Evolutionary conservation across 2,113 vertebrate species (phyloP).

Genomic region (Melanerpes aurifrons): DNA sequence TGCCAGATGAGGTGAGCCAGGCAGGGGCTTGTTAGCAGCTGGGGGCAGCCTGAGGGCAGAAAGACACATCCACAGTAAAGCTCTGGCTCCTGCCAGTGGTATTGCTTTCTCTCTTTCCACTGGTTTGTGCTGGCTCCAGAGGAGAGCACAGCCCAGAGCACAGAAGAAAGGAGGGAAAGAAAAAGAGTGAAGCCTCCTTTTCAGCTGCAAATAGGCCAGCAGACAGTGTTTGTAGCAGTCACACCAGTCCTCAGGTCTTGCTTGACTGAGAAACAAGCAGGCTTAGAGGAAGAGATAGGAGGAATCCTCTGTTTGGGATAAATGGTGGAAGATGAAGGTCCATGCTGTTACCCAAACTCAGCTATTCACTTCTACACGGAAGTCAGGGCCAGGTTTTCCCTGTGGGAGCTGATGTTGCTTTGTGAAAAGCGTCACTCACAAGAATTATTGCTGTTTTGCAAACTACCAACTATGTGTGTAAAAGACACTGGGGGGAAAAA

Average conservation of each 20-base stretch:
- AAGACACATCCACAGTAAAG: neutral
- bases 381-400: neutral
- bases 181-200: neutral
- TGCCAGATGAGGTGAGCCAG: neutral
- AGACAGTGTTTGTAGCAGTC: neutral
- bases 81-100: neutral
- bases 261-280: neutral
- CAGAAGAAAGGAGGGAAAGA: neutral
- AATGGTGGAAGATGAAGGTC: neutral
- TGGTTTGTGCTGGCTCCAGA: neutral
- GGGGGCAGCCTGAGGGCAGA: neutral
- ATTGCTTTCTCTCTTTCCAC: neutral
- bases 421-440: neutral
- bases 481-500: neutral
- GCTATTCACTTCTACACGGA: neutral
- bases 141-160: neutral
- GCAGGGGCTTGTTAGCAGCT: neutral
- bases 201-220: neutral
- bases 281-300: neutral
- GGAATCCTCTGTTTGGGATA: neutral
- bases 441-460: neutral
- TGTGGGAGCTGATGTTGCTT: neutral
- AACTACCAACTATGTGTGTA: neutral
- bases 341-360: neutral
- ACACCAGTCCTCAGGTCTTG: neutral